Evolutionary conservation across 2,888 invertebrate species (phyloP).

Genomic region (Latrodectus elegans): DNA sequence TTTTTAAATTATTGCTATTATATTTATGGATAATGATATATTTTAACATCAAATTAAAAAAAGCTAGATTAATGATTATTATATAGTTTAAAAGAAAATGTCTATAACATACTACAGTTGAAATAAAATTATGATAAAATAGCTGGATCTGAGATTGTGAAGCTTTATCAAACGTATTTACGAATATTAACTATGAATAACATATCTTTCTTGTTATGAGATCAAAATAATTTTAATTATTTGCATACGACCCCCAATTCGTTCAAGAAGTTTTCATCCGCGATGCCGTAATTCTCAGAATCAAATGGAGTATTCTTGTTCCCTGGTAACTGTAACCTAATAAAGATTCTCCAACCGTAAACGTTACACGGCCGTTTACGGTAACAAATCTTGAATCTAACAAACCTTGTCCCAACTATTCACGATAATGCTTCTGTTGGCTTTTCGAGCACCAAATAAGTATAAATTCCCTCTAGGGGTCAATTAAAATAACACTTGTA

Average conservation of each 20-base stretch:
- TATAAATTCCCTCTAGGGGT: slow-evolving; percentile 35
- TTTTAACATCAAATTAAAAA: no score
- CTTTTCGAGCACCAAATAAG: not conserved
- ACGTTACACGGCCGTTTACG: slow-evolving; percentile 37
- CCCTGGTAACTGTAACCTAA: slow-evolving; percentile 3
- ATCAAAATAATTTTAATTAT: not conserved
- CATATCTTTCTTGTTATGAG: no score
- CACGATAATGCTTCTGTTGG: slow-evolving; percentile 28
- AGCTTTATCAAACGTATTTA: no score
- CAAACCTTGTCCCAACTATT: slow-evolving; percentile 25
- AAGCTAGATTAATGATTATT: no score
- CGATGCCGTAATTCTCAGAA: slow-evolving; percentile 20
- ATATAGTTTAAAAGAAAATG: no score
- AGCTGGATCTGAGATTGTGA: no score
- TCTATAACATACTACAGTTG: no score
- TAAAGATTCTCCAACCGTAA: slow-evolving; percentile 39
- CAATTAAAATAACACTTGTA: not conserved
- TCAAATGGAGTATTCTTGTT: slow-evolving; percentile 33
- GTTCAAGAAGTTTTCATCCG: slow-evolving; percentile 9
- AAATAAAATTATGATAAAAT: no score
- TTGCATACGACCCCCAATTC: slow-evolving; percentile 36
- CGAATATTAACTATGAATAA: no score
- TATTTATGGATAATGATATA: no score
- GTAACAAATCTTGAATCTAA: slow-evolving; percentile 47
- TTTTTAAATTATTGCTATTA: no score